Evolutionary conservation across 2,888 invertebrate genomes (phyloP).

Genomic region (Volucella inanis): DNA sequence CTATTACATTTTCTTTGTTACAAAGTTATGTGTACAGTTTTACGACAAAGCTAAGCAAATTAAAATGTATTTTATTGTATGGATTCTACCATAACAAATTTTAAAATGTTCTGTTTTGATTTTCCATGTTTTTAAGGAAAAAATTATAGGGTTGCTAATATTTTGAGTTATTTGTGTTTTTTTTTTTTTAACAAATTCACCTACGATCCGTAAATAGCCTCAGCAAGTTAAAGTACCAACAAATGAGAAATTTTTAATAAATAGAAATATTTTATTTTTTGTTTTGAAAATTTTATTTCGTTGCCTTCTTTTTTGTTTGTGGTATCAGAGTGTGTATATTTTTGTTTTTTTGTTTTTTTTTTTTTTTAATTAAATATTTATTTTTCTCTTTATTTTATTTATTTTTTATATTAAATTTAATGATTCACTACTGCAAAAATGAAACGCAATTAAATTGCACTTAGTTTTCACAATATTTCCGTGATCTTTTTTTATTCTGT

Average conservation of each 20-base stretch:
- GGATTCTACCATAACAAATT: constrained; percentile 37
- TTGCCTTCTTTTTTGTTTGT: constrained; percentile 63
- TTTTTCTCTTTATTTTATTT: constrained; percentile 40
- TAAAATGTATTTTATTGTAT: constrained; percentile 42
- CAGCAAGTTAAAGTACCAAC: constrained; percentile 70
- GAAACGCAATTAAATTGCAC: constrained; percentile 75
- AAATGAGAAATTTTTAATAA: constrained; percentile 42
- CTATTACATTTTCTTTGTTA: constrained; percentile 52
- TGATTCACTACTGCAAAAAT: constrained; percentile 75
- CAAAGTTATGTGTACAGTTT: constrained; percentile 74
- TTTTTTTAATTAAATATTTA: constrained; percentile 37
- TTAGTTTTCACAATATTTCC: constrained; percentile 60
- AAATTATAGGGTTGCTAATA: constrained; percentile 39
- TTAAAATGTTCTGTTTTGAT: too few relatives aligned
- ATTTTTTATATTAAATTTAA: constrained; percentile 62
- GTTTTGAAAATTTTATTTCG: constrained; percentile 46
- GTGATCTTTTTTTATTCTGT: constrained; percentile 21
- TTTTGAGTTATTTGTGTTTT: constrained; percentile 4
- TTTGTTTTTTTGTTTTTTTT: constrained; percentile 17
- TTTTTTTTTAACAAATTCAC: constrained; percentile 53
- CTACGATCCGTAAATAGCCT: constrained; percentile 69
- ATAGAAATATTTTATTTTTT: not conserved
- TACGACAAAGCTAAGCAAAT: constrained; percentile 71
- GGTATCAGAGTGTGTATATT: constrained; percentile 53
- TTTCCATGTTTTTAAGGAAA: constrained; percentile 25